phyloP scores from a whole-genome alignment of 1,140 invertebrate genomes.

The Drosophila virilis region DNA sequence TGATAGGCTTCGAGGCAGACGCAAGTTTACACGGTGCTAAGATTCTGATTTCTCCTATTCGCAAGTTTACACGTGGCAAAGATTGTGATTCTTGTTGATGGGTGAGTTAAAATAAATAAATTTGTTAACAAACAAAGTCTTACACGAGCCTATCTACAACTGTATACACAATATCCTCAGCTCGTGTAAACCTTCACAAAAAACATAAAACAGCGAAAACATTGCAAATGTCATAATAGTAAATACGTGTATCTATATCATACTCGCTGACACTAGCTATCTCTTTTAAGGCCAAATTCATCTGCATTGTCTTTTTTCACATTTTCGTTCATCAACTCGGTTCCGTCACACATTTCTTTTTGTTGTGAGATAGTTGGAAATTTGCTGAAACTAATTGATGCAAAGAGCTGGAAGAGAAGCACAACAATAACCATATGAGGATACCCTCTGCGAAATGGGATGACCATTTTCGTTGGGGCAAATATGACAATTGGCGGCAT shows the following conservation, averaged over 20 bases:
- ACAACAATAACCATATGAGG: constrained; percentile 4
- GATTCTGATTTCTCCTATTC: neutral
- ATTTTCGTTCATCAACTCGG: neutral
- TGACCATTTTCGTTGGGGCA: constrained; percentile 60
- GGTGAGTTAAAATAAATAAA: too few species aligned
- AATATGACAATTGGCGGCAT: constrained; percentile 78
- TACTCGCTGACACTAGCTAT: neutral
- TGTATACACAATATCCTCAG: neutral
- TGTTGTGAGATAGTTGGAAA: constrained; percentile 39
- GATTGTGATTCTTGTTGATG: neutral
- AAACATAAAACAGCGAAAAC: neutral
- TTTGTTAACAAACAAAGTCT: too few species aligned
- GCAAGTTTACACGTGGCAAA: neutral
- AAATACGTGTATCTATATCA: neutral
- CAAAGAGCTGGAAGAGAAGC: neutral
- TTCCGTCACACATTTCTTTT: constrained; percentile 29
- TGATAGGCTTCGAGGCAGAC: neutral
- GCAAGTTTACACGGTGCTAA: neutral
- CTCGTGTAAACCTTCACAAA: neutral
- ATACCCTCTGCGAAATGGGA: neutral
- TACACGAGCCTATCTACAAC: too few species aligned
- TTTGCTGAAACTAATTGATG: constrained; percentile 44
- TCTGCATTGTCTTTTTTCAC: neutral
- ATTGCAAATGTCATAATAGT: neutral
- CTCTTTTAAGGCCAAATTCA: neutral